Base-by-base conservation (phyloP, 2,888 invertebrate species). In the Hirudinaria manillensis region DNA sequence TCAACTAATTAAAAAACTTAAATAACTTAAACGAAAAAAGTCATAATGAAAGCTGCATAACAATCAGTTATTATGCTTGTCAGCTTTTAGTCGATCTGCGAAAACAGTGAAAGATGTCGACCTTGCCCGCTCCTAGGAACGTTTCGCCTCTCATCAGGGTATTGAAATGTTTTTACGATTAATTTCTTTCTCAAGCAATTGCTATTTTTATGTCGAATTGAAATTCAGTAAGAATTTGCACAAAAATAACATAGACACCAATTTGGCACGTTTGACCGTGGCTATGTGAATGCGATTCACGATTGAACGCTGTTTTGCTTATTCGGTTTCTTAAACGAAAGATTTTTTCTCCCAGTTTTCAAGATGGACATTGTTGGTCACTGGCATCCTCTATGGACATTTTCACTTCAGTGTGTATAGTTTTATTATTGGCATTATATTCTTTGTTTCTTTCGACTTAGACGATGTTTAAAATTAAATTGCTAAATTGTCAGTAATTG, bases 131-230 rank as follows among this genome's bases (percentile, higher is more conserved):
- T 51, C 75, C 75, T 0, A 75, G 61, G 34, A 55, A 55, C 29
- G 70, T 75, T 61, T 55, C 75, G 29, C 75, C 75, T 56, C 68
- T 75, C 56, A 75, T 75, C 70, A 67, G 75, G 61, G 75, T 51
- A 51, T 24, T 27, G 19, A 21, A 45, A 3, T 19, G 55, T 24
- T 72, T 4, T 72, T 29, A 51, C 1, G 3, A 29, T 27, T 55
- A 24, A 24, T 51, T 36, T 29, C n/a, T 55, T 55, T 27, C 29
- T 6, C 16, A 51, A 7, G 21, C 21, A 29, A 10, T 45, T 70
- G 7, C 21, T 38, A 24, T 7, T 70, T 70, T 24, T 24, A 70
- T n/a, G 6, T 24, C 13, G 36, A 0, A n/a, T 1, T 36, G 13
- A 21, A 36, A 51, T 70, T 61, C n/a, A n/a, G 21, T 21, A 27